Conservation (phyloP, 2,888 invertebrate species). For the Tyria jacobaeae region DNA sequence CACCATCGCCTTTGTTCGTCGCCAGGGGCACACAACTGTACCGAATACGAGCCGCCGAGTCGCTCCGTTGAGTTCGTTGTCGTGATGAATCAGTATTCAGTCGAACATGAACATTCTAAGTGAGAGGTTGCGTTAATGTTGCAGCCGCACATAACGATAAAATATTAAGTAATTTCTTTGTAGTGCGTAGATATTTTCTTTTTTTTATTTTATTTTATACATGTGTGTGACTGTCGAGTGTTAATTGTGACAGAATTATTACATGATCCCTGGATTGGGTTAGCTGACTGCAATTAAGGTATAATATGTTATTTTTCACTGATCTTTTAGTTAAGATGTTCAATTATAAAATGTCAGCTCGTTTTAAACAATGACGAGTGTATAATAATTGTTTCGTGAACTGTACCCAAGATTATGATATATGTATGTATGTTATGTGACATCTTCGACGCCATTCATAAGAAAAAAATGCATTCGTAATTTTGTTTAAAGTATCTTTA, state of each 20-base stretch:
- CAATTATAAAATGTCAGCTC: conserved; percentile 21
- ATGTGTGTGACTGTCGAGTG: conserved; percentile 60
- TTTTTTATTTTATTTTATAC: conserved; percentile 24
- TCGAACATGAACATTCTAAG: conserved; percentile 53
- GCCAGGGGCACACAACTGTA: conserved; percentile 52
- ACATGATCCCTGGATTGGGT: conserved; percentile 55
- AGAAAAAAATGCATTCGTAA: no score
- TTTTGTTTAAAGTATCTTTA: no score
- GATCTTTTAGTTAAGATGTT: conserved; percentile 23
- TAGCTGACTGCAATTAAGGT: conserved; percentile 53
- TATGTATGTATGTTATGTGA: not conserved
- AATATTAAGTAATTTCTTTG: conserved; percentile 58
- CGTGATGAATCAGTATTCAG: conserved; percentile 62
- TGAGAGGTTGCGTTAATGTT: conserved; percentile 39
- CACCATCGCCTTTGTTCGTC: conserved; percentile 72
- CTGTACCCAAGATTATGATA: not conserved
- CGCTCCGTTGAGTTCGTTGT: conserved; percentile 58
- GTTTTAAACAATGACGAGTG: conserved; percentile 15
- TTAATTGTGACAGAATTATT: conserved; percentile 51
- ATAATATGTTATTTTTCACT: conserved; percentile 39
- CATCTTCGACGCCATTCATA: no score
- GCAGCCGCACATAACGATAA: conserved; percentile 50
- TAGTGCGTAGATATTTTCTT: conserved; percentile 54
- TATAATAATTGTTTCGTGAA: conserved; percentile 23
- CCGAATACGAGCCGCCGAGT: conserved; percentile 48